phyloP scores from a whole-genome alignment of 2,113 vertebrate species.

The Tupaia tana region DNA sequence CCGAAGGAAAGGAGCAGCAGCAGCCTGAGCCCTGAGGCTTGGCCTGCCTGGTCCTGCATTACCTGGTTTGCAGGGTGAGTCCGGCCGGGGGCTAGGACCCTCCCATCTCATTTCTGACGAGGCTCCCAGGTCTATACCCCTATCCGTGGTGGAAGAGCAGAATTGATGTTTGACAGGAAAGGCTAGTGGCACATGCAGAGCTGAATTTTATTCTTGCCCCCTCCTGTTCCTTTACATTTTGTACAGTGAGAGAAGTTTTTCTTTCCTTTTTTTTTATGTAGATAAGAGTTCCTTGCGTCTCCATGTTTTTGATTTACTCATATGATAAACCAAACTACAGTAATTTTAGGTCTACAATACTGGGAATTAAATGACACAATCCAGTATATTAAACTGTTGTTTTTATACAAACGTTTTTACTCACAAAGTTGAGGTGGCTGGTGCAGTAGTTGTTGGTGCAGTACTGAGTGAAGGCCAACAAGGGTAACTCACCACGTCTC shows the following conservation, averaged over 20 bases:
- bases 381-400: neutral
- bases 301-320: neutral
- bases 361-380: neutral
- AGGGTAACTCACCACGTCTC: neutral
- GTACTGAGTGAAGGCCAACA: neutral
- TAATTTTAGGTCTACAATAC: neutral
- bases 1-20: neutral
- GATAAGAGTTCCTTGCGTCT: neutral
- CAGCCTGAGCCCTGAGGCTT: neutral
- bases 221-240: neutral
- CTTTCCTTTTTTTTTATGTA: neutral
- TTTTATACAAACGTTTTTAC: constrained; percentile 15
- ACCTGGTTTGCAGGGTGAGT: neutral
- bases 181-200: neutral
- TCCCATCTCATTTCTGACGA: neutral
- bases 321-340: neutral
- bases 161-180: neutral
- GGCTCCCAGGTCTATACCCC: neutral
- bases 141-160: neutral
- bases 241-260: neutral
- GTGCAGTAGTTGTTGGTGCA: neutral
- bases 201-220: neutral
- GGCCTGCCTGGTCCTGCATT: rapidly evolving
- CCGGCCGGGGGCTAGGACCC: neutral
- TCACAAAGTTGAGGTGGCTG: neutral